Evolutionary conservation across 37 sponge, comb jelly and placozoan genomes (phyloP).

Genomic region (Halisarca cf. caerulea): DNA sequence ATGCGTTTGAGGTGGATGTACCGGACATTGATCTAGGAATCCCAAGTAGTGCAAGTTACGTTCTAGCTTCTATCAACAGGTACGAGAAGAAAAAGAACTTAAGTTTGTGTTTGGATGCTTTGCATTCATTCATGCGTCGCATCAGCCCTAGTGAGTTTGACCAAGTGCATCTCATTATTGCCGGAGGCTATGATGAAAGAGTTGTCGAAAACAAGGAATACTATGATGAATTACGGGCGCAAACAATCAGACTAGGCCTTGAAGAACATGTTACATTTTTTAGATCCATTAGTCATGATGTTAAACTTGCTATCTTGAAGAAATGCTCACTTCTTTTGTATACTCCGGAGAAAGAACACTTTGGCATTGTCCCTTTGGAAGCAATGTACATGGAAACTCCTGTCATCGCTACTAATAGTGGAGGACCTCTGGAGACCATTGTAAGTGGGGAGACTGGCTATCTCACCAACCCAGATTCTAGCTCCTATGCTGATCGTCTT

Average conservation of each 20-base stretch:
- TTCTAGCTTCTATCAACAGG: slow-evolving; percentile 92
- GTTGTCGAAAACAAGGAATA: slow-evolving; percentile 93
- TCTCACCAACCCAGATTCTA: slow-evolving; percentile 74
- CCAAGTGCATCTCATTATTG: slow-evolving; percentile 78
- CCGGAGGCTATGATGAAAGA: slow-evolving; percentile 96
- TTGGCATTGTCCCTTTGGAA: slow-evolving; percentile 98
- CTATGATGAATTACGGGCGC: slow-evolving; percentile 69
- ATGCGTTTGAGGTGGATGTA: slow-evolving; percentile 56
- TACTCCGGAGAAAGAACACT: slow-evolving; percentile 96
- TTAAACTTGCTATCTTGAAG: slow-evolving; percentile 71
- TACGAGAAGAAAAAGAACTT: slow-evolving; percentile 98
- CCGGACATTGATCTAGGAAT: slow-evolving; percentile 26
- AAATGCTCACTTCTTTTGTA: slow-evolving; percentile 84
- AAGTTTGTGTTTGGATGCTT: slow-evolving; percentile 74
- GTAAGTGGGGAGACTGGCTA: slow-evolving; percentile 83
- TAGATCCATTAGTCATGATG: slow-evolving; percentile 76
- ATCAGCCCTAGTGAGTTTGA: slow-evolving; percentile 31
- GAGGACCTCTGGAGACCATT: slow-evolving; percentile 95
- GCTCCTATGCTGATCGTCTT: slow-evolving; percentile 81
- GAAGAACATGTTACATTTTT: slow-evolving; percentile 78
- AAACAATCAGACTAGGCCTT: slow-evolving; percentile 48
- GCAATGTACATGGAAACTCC: slow-evolving; percentile 94
- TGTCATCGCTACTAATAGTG: slow-evolving; percentile 94
- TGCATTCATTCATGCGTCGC: slow-evolving; percentile 41
- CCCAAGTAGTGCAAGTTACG: slow-evolving; percentile 30